phyloP scores from a whole-genome alignment of 2,113 vertebrate genomes.

The Oreamnos americanus region DNA sequence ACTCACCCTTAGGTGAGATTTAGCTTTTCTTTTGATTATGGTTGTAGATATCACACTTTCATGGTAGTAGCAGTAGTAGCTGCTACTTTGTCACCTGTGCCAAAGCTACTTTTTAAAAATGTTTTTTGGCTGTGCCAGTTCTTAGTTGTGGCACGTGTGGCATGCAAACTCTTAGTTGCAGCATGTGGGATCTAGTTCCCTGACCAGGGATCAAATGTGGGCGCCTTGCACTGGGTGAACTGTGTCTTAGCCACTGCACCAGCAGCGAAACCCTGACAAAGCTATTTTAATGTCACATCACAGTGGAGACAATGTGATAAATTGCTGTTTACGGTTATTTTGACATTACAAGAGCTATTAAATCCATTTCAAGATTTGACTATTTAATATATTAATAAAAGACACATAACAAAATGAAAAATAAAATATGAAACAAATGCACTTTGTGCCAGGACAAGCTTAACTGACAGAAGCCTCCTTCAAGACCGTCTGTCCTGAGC shows the following conservation, averaged over 20 bases:
- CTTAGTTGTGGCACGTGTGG: not conserved
- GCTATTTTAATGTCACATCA: not conserved
- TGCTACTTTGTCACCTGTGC: not conserved
- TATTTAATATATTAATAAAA: not conserved
- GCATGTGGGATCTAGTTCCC: not conserved
- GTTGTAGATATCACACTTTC: not conserved
- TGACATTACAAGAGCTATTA: not conserved
- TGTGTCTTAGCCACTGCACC: not conserved
- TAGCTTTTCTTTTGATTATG: not conserved
- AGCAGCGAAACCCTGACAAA: not conserved
- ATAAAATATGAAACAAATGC: not conserved
- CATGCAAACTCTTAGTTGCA: not conserved
- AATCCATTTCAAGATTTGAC: not conserved
- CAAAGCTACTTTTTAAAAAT: not conserved
- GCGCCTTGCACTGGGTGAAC: not conserved
- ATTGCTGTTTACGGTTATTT: not conserved
- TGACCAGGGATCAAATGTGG: not conserved
- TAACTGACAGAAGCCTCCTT: not conserved
- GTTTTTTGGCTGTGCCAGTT: not conserved
- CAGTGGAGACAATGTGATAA: not conserved
- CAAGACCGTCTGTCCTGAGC: not conserved
- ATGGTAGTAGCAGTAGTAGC: not conserved
- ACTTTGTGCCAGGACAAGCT: not conserved
- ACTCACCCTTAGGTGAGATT: not conserved
- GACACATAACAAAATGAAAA: not conserved